A percentile compares a stretch with the other conserved stretches of the same genome.
Evolutionary conservation across 2,113 vertebrate genomes (phyloP).

Genomic region (Arenaria interpres): DNA sequence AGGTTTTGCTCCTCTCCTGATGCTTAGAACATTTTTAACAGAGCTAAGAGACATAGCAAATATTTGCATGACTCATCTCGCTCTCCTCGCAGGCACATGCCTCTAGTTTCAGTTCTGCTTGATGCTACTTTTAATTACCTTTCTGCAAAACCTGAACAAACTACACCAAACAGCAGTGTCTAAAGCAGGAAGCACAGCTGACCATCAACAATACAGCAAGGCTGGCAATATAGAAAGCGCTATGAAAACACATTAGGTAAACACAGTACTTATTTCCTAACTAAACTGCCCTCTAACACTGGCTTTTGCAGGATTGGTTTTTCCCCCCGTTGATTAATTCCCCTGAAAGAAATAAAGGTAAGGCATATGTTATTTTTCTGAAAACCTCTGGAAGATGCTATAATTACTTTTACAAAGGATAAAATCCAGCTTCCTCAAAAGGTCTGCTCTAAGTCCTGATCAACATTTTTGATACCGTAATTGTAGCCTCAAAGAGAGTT

Average conservation of each 20-base stretch:
- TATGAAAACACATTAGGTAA: not conserved
- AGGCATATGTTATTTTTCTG: not conserved
- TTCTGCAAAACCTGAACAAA: conserved; percentile 4
- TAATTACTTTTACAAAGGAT: not conserved
- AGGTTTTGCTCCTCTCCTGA: not conserved
- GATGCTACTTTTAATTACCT: not conserved
- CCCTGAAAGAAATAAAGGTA: not conserved
- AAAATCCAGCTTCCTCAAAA: not conserved
- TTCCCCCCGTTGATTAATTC: not conserved
- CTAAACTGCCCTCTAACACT: not conserved
- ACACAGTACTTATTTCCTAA: not conserved
- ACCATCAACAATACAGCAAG: not conserved
- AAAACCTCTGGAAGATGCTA: not conserved
- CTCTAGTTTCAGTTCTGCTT: conserved; percentile 52
- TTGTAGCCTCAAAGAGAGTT: not conserved
- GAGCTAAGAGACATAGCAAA: not conserved
- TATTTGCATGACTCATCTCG: not conserved
- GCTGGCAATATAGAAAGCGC: not conserved
- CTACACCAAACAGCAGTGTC: not conserved
- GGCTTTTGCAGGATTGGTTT: not conserved
- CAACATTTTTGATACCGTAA: not conserved
- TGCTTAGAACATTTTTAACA: not conserved
- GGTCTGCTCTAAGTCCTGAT: not conserved
- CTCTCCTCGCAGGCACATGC: not conserved
- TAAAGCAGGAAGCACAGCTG: not conserved